These are phyloP conservation scores for Troglohyphantes excavatus DNA, from an alignment of 2,888 invertebrate genomes.

Conservation along the genomic window DNA sequence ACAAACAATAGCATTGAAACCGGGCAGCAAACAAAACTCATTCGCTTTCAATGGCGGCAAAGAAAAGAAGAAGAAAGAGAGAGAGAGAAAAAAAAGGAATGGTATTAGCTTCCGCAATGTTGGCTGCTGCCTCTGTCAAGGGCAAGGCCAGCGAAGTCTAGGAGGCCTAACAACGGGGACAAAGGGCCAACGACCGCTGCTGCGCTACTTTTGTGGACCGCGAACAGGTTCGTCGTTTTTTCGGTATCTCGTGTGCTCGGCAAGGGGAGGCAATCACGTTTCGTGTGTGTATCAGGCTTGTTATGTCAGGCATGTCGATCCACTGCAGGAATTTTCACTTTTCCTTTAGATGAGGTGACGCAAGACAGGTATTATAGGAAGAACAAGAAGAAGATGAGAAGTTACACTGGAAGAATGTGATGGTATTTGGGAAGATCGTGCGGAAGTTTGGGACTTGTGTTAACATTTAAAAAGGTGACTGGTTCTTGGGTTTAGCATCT, in stretches of 20 bases:
- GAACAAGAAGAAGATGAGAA: neutral
- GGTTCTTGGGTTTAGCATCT: no score
- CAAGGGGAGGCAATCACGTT: conserved; percentile 23
- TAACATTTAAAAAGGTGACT: no score
- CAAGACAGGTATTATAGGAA: conserved; percentile 5
- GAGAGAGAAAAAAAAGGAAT: conserved; percentile 6
- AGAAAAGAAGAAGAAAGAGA: conserved; percentile 4
- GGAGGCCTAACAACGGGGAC: conserved; percentile 69
- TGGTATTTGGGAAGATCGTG: neutral
- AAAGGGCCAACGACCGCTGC: conserved; percentile 64
- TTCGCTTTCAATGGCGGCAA: neutral
- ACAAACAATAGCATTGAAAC: neutral
- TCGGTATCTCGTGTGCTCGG: neutral
- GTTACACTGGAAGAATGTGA: neutral
- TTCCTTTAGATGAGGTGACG: conserved; percentile 34
- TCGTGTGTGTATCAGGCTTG: conserved; percentile 48
- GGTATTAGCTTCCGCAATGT: conserved; percentile 54
- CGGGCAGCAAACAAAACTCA: neutral
- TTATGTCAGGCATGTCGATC: conserved; percentile 65
- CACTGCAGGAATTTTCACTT: conserved; percentile 59
- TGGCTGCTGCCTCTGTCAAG: conserved; percentile 52
- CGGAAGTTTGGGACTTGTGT: no score
- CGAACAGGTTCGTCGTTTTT: conserved; percentile 47
- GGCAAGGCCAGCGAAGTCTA: conserved; percentile 32
- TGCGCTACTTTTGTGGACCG: conserved; percentile 50